These are phyloP conservation scores for Myiagra hebetior DNA, from an alignment of 2,113 vertebrate genomes.

Conservation along the genomic window DNA sequence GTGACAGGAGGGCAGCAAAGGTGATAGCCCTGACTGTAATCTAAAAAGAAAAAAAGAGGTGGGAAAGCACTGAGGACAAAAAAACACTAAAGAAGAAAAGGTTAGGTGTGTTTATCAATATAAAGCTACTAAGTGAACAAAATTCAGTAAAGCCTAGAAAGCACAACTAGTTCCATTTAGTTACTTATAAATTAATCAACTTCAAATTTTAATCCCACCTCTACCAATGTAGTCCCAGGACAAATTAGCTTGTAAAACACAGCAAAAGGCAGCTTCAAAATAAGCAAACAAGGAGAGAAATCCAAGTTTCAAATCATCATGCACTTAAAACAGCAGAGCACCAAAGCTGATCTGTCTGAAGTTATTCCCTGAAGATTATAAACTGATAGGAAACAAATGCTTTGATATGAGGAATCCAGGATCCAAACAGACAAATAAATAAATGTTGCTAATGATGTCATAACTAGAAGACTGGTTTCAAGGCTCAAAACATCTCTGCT, in stretches of 20 bases:
- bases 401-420: neutral
- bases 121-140: neutral
- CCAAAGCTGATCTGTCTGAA: neutral
- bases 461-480: neutral
- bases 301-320: neutral
- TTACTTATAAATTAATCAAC: neutral
- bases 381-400: neutral
- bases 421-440: neutral
- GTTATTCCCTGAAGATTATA: neutral
- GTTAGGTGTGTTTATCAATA: neutral
- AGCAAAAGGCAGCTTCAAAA: neutral
- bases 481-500: neutral
- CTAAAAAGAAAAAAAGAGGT: neutral
- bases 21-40: neutral
- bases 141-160: neutral
- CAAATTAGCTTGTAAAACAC: neutral
- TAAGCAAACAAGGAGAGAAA: neutral
- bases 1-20: neutral
- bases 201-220: neutral
- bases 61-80: neutral
- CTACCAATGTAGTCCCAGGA: neutral
- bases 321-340: neutral
- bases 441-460: neutral
- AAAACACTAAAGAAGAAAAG: neutral
- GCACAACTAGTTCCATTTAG: neutral